A percentile compares a stretch with the other conserved stretches of the same genome.
Conservation (phyloP, 2,113 vertebrate genomes). For the Terrapene triunguis region DNA sequence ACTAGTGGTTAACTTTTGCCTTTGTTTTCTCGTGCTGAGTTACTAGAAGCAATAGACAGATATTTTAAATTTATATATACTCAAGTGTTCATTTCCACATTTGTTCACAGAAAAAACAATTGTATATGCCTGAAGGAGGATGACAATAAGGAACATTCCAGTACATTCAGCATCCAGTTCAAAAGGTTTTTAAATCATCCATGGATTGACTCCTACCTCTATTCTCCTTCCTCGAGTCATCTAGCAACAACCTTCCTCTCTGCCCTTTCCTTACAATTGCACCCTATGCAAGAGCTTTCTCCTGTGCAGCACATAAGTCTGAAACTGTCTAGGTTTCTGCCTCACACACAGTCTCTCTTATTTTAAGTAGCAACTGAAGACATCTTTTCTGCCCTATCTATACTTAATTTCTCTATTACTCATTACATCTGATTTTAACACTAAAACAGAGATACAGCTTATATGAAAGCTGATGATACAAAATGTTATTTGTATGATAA, state of each 20-base stretch:
- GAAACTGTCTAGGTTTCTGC: neutral
- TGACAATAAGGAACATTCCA: neutral
- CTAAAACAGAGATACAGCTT: neutral
- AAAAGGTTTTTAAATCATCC: neutral
- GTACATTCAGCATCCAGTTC: neutral
- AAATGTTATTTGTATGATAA: neutral
- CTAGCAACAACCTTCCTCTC: neutral
- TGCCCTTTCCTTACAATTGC: neutral
- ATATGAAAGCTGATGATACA: neutral
- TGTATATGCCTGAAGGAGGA: neutral
- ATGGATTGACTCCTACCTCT: neutral
- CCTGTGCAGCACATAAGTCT: neutral
- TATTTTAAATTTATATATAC: constrained; percentile 17
- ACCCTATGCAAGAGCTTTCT: neutral
- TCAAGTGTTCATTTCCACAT: neutral
- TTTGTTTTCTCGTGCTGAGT: constrained; percentile 25
- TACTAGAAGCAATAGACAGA: constrained; percentile 28
- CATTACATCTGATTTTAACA: neutral
- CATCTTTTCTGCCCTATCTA: neutral
- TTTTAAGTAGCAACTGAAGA: neutral
- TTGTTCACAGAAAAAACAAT: neutral
- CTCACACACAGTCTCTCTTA: neutral
- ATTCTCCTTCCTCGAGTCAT: neutral
- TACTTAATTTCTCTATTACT: neutral
- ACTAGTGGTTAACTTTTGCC: constrained; percentile 44